Base-by-base conservation (phyloP, 2,888 invertebrate genomes). In the Orthonevra nobilis region DNA sequence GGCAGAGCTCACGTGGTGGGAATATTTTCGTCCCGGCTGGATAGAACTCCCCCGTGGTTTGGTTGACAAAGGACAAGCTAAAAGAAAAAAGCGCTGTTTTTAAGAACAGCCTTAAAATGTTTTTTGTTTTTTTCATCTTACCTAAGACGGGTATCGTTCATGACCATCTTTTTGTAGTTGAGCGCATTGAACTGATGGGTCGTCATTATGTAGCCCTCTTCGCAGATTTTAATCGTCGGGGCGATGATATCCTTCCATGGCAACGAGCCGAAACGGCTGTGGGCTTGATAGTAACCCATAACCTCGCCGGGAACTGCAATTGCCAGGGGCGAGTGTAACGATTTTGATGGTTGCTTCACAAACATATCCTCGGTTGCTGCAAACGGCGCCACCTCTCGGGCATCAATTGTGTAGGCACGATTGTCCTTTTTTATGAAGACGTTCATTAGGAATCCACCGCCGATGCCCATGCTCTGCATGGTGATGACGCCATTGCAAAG, bases 221-320 rank as follows among this genome's bases (percentile, higher is more conserved):
- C 90, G 85, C 94, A 94, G 9, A 94, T 83, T 66, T 91, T 89
- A 3, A 94, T 85, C 0, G 93, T 89, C 0, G 94, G 94, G 6
- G 90, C 89, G 0, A 94, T 84, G 5, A 97, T 89, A 0, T 92
- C 92, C 19, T 89, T 88, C 97, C 97, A 97, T 0, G 93, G 90
- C 2, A 96, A 89, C 74, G 90, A 91, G 6, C 96, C 97, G 89
- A 94, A 96, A 26, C 90, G 89, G 83, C 92, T 89, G 86, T 95
- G 92, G 0, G 95, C 94, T 32, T 90, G 90, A 92, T 93, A 92
- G 88, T 96, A 94, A 0, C 97, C 97, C 74, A 92, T 91, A 0
- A 97, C 88, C 86, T 97, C 96, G 0, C 96, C 96, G 0, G 97
- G 97, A 0, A 97, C 93, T 0, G 92, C 97, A 6, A 95, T 91